phyloP scores from a whole-genome alignment of 2,888 invertebrate genomes.

The Drosophila formosana region DNA sequence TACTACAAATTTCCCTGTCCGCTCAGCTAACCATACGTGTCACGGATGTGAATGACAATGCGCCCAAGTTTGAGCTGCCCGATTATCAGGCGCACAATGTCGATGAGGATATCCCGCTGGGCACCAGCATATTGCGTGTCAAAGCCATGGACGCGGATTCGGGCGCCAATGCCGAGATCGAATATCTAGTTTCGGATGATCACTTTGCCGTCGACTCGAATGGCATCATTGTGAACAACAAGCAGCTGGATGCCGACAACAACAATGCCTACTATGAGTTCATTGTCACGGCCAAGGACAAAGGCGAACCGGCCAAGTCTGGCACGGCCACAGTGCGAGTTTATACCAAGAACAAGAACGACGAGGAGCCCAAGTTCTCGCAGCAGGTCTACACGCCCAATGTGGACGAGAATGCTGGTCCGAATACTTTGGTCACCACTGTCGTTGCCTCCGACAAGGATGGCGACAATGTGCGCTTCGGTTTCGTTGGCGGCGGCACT shows the following conservation, averaged over 20 bases:
- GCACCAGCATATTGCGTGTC: constrained; percentile 96
- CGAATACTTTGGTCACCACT: constrained; percentile 97
- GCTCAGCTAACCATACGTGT: constrained; percentile 95
- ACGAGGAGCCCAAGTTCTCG: constrained; percentile 98
- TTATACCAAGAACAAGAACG: constrained; percentile 99
- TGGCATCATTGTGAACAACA: constrained; percentile 96
- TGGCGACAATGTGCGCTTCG: constrained; percentile 97
- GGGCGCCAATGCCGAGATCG: constrained; percentile 97
- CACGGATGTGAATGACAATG: constrained; percentile 98
- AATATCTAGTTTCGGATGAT: constrained; percentile 95
- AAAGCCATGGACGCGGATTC: constrained; percentile 98
- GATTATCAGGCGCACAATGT: constrained; percentile 99
- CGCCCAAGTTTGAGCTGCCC: constrained; percentile 97
- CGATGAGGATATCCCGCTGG: constrained; percentile 96
- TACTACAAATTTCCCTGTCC: not conserved
- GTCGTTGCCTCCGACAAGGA: constrained; percentile 99
- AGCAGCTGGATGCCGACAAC: constrained; percentile 97
- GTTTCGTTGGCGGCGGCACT: constrained; percentile 95
- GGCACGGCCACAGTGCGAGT: constrained; percentile 97
- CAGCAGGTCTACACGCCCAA: constrained; percentile 98
- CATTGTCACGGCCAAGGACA: constrained; percentile 96
- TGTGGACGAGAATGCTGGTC: constrained; percentile 97
- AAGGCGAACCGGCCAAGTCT: constrained; percentile 96
- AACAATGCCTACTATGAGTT: constrained; percentile 99
- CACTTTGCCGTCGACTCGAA: constrained; percentile 97